Percentiles rank a stretch among this genome's conserved stretches.
Conservation (phyloP, 1,140 invertebrate species). For the Leucophenga varia region DNA sequence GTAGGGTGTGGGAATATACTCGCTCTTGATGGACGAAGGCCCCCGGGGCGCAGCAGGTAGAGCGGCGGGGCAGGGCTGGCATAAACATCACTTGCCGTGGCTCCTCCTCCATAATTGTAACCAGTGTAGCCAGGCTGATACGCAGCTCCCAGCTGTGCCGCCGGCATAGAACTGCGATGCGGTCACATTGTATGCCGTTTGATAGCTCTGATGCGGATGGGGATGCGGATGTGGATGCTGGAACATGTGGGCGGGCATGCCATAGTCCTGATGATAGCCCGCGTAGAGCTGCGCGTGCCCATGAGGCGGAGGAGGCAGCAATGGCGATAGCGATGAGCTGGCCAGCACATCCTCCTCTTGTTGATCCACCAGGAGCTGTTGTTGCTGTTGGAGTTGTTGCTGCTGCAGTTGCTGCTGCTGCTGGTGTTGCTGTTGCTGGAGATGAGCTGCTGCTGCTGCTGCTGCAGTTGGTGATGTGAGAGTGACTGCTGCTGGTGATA, state of each 20-base stretch:
- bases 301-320: constrained; percentile 21
- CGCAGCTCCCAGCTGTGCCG: constrained; percentile 14
- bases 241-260: constrained; percentile 34
- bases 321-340: too few species aligned
- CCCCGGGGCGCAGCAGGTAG: not conserved
- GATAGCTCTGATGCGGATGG: constrained; percentile 34
- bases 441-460: constrained; percentile 22
- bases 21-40: constrained; percentile 26
- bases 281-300: constrained; percentile 20
- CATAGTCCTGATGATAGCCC: constrained; percentile 41
- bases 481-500: not conserved
- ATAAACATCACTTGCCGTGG: too few species aligned
- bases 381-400: constrained; percentile 15
- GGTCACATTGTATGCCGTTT: constrained; percentile 31
- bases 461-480: constrained; percentile 29
- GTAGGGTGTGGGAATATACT: constrained; percentile 49
- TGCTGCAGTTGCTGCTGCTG: constrained; percentile 16
- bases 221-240: constrained; percentile 25
- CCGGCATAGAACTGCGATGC: constrained; percentile 38
- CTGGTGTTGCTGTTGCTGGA: constrained; percentile 18
- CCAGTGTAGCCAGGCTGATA: constrained; percentile 19
- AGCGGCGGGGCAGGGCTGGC: too few species aligned
- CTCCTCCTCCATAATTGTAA: too few species aligned
- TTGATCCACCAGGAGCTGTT: constrained; percentile 21
- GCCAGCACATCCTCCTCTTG: constrained; percentile 32